Conservation (phyloP, 2,888 invertebrate species). For the Griposia aprilina region DNA sequence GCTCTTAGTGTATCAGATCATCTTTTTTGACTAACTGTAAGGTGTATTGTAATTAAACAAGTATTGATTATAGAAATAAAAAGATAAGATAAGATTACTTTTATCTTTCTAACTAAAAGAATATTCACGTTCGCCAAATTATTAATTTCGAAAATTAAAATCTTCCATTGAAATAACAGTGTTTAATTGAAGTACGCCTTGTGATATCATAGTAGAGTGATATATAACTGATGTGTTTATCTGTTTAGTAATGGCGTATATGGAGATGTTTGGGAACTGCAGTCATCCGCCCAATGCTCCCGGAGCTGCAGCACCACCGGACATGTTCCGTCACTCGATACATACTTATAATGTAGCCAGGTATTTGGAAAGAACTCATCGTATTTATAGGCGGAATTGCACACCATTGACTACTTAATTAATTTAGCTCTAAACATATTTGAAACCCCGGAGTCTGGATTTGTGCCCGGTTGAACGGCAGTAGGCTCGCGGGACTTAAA, state of each 20-base stretch:
- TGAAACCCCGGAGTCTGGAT: too few relatives aligned
- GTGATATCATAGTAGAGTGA: constrained; percentile 3
- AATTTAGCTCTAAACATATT: background rate
- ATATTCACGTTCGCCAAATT: constrained; percentile 10
- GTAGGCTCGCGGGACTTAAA: too few relatives aligned
- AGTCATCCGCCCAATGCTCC: constrained; percentile 92
- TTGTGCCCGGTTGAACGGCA: too few relatives aligned
- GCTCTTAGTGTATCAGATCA: constrained; percentile 69
- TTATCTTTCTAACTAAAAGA: constrained; percentile 1
- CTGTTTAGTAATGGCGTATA: constrained; percentile 97
- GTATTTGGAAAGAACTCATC: constrained; percentile 65
- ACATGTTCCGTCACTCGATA: constrained; percentile 96
- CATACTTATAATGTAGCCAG: constrained; percentile 93
- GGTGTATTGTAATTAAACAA: constrained; percentile 68
- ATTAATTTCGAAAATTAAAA: background rate
- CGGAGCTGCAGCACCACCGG: constrained; percentile 91
- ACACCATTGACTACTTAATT: background rate
- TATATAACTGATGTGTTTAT: constrained; percentile 35
- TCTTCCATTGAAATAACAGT: constrained; percentile 26
- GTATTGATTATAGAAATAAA: background rate
- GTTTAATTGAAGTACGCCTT: constrained; percentile 60
- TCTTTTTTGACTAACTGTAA: constrained; percentile 68
- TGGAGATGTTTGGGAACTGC: constrained; percentile 98
- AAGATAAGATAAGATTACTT: constrained; percentile 17
- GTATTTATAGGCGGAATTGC: background rate